phyloP scores from a whole-genome alignment of 2,113 vertebrate genomes.

The Notothenia coriiceps region DNA sequence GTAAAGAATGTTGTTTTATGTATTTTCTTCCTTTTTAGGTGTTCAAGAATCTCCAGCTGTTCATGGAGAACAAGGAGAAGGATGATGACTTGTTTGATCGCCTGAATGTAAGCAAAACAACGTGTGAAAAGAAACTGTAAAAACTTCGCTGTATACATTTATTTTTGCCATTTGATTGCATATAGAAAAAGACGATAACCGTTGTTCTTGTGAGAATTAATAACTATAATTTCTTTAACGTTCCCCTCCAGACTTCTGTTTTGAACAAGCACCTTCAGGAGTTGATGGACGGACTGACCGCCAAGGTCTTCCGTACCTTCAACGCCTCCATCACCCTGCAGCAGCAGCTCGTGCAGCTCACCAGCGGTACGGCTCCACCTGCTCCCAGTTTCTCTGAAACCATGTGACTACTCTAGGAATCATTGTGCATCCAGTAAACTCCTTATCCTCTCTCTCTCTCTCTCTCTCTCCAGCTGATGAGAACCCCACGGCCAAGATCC shows the following conservation, averaged over 20 bases:
- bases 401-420: background rate
- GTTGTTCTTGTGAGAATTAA: too few species aligned
- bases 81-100: constrained; percentile 98
- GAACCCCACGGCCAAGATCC: constrained; percentile 95
- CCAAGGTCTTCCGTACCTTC: constrained; percentile 99
- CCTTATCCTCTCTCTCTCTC: background rate
- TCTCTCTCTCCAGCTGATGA: constrained; percentile 87
- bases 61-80: constrained; percentile 98
- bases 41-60: constrained; percentile 98
- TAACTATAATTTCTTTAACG: too few species aligned
- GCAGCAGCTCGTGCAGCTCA: constrained; percentile 95
- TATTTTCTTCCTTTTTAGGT: constrained; percentile 81
- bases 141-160: background rate
- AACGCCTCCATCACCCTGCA: constrained; percentile 99
- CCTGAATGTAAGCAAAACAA: constrained; percentile 90
- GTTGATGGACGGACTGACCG: constrained; percentile 98
- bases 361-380: constrained; percentile 85
- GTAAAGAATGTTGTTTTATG: background rate
- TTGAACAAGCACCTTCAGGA: constrained; percentile 99
- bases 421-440: background rate
- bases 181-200: background rate
- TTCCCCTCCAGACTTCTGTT: constrained; percentile 89
- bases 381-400: background rate
- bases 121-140: background rate
- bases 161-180: background rate